phyloP scores from a whole-genome alignment of 1,140 invertebrate genomes.

The Lycorma delicatula region DNA sequence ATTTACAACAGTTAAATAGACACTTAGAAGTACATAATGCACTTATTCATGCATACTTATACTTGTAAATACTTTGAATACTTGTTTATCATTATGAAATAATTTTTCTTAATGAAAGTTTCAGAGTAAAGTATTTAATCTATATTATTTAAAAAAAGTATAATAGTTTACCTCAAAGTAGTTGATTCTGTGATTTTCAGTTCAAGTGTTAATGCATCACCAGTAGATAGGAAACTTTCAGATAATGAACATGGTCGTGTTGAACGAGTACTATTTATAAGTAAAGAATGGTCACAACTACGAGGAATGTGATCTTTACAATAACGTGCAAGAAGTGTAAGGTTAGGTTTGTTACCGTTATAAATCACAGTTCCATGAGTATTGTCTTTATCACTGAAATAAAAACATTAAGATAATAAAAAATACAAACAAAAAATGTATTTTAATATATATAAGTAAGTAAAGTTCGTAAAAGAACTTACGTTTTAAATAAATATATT shows the following conservation, averaged over 20 bases:
- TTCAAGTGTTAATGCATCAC: slow-evolving; percentile 69
- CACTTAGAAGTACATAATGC: no score
- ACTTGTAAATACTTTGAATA: no score
- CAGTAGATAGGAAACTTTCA: slow-evolving; percentile 74
- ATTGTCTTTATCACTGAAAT: slow-evolving; percentile 38
- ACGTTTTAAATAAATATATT: no score
- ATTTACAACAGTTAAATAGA: no score
- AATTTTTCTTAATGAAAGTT: no score
- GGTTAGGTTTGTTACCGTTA: slow-evolving; percentile 40
- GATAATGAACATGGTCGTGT: slow-evolving; percentile 63
- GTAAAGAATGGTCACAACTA: slow-evolving; percentile 65
- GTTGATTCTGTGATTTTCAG: slow-evolving; percentile 72
- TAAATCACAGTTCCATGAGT: slow-evolving; percentile 28
- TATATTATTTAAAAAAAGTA: no score
- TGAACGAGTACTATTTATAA: slow-evolving; percentile 45
- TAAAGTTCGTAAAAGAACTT: no score
- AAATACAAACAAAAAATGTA: no score
- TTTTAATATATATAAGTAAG: no score
- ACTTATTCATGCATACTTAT: no score
- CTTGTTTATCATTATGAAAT: no score
- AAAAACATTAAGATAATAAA: neutral
- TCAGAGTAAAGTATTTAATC: no score
- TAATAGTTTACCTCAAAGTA: slow-evolving; percentile 59
- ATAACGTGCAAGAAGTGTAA: slow-evolving; percentile 63
- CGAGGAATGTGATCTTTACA: slow-evolving; percentile 66